phyloP scores from a whole-genome alignment of 2,888 invertebrate genomes.

The Eulithis testata region DNA sequence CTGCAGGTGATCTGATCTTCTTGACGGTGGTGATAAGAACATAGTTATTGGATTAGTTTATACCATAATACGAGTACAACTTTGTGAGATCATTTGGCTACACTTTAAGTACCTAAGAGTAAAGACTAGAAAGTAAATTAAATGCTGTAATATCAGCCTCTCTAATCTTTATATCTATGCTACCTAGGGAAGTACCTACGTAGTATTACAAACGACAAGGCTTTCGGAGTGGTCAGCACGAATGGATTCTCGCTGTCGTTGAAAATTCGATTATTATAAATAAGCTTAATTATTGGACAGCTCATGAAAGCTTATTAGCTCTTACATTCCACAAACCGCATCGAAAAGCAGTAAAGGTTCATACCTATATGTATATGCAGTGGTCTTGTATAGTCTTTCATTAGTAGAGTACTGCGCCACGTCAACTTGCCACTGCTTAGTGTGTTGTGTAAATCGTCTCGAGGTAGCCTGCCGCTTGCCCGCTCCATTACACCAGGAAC shows the following conservation, averaged over 20 bases:
- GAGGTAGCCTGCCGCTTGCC: conserved; percentile 43
- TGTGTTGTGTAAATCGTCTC: too few relatives aligned
- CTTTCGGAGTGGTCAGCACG: background rate
- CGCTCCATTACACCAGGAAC: conserved; percentile 43
- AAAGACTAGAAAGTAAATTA: conserved; percentile 8
- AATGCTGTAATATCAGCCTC: conserved; percentile 19
- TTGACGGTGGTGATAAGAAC: background rate
- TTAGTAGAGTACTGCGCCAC: conserved; percentile 1
- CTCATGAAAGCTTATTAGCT: too few relatives aligned
- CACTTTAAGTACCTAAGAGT: conserved; percentile 2
- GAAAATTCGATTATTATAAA: too few relatives aligned
- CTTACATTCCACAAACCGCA: too few relatives aligned
- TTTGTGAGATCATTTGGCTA: conserved; percentile 3
- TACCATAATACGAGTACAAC: background rate
- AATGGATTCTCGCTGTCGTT: too few relatives aligned
- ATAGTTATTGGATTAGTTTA: too few relatives aligned
- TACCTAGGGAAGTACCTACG: too few relatives aligned
- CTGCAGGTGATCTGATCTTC: background rate
- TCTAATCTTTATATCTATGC: background rate
- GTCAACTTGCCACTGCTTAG: background rate
- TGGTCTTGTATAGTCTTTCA: background rate
- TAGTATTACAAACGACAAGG: background rate
- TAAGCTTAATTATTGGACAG: too few relatives aligned
- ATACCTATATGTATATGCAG: background rate
- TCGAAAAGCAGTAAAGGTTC: too few relatives aligned